These are phyloP conservation scores for Rhodeus uyekii DNA, from an alignment of 2,797 vertebrate species.

Conservation along the genomic window DNA sequence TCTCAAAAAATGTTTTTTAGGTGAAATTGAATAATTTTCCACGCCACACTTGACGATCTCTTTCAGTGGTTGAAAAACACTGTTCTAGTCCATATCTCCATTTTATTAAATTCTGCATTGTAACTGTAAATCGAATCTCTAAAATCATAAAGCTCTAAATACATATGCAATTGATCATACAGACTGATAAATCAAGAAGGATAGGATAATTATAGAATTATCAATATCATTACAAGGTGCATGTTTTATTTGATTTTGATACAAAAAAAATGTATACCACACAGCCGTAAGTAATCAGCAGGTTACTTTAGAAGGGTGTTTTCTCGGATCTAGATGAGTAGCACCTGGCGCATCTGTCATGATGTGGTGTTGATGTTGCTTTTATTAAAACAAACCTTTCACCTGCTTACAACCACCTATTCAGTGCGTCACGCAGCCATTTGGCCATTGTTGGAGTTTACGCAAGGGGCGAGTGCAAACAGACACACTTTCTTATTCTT, in stretches of 20 bases:
- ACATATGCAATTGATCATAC: background rate
- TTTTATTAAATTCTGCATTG: too few relatives aligned
- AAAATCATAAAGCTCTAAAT: background rate
- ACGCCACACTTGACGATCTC: too few relatives aligned
- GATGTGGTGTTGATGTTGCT: background rate
- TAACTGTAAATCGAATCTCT: too few relatives aligned
- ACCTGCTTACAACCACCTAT: constrained; percentile 15
- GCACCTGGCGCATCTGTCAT: background rate
- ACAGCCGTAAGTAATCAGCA: background rate
- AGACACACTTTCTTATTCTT: constrained; percentile 31
- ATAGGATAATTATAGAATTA: background rate
- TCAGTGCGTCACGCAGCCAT: background rate
- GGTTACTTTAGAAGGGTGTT: background rate
- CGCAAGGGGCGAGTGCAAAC: constrained; percentile 23
- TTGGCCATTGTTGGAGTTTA: constrained; percentile 5
- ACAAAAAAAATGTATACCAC: too few relatives aligned
- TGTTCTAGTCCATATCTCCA: too few relatives aligned
- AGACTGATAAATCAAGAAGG: background rate
- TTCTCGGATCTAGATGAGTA: background rate
- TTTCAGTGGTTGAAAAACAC: too few relatives aligned
- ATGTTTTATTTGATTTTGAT: too few relatives aligned
- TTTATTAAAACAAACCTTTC: constrained; percentile 31
- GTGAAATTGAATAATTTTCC: too few relatives aligned
- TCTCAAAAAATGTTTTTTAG: too few relatives aligned
- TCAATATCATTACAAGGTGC: background rate